phyloP scores from a whole-genome alignment of 1,140 invertebrate species.

The Bombus ignitus region DNA sequence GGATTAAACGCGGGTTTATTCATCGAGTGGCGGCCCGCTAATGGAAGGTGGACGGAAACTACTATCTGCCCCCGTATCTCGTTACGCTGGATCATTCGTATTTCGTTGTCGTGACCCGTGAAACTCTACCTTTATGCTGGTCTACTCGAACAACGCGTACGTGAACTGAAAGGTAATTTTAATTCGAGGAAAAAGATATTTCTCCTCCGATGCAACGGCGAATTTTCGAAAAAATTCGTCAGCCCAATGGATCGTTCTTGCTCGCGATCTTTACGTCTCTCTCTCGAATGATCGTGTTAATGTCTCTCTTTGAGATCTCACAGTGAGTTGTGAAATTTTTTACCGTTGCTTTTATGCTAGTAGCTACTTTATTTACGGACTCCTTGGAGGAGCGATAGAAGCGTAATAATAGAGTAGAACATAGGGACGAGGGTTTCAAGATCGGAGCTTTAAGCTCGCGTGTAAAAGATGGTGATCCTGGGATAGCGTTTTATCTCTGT shows the following conservation, averaged over 20 bases:
- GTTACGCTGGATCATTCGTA: neutral
- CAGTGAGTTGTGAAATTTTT: neutral
- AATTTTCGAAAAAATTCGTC: no score
- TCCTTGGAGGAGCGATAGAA: neutral
- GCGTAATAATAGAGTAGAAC: neutral
- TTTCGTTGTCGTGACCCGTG: slow-evolving; percentile 2
- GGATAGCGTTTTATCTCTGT: no score
- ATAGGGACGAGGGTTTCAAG: no score
- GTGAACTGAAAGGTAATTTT: neutral
- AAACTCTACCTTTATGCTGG: slow-evolving; percentile 11
- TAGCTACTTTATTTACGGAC: no score
- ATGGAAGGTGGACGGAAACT: neutral
- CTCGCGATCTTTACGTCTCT: neutral
- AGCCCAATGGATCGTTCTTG: no score
- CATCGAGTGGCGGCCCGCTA: neutral
- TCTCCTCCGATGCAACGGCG: neutral
- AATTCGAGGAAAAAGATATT: neutral
- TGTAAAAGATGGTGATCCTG: no score
- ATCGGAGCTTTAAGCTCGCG: no score
- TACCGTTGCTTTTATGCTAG: neutral
- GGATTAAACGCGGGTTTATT: neutral
- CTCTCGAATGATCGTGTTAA: neutral
- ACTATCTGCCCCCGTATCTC: neutral
- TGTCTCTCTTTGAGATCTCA: neutral
- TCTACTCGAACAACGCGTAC: neutral